These are phyloP conservation scores for Drosophila gaucha DNA, from an alignment of 2,888 invertebrate species.

Conservation along the genomic window DNA sequence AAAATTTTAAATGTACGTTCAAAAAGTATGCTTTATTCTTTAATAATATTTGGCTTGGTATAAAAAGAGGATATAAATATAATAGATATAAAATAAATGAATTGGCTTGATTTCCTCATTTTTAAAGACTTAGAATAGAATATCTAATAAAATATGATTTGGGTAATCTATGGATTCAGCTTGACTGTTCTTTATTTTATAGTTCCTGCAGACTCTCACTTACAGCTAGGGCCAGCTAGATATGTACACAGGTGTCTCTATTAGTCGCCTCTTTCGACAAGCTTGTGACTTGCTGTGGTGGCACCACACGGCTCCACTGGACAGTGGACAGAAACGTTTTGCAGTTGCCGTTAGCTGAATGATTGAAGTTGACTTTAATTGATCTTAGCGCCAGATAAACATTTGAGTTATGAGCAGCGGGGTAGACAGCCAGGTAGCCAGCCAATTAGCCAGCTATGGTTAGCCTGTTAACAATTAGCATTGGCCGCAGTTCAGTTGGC, in stretches of 20 bases:
- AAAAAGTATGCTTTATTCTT: too few species aligned
- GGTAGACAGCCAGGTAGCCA: not conserved
- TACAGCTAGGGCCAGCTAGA: too few species aligned
- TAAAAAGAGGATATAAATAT: too few species aligned
- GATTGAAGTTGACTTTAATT: conserved; percentile 19
- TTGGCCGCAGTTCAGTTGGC: conserved; percentile 19
- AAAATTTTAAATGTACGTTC: conserved; percentile 41
- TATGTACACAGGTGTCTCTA: conserved; percentile 1
- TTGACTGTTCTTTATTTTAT: too few species aligned
- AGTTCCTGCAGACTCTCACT: too few species aligned
- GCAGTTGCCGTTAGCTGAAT: conserved; percentile 26
- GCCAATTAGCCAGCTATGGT: too few species aligned
- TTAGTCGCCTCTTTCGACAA: not conserved
- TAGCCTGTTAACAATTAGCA: conserved; percentile 38
- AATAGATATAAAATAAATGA: too few species aligned
- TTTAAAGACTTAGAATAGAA: too few species aligned
- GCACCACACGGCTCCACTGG: not conserved
- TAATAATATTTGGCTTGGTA: too few species aligned
- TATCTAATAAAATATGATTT: too few species aligned
- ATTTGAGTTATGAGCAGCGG: conserved; percentile 36
- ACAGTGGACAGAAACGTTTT: conserved; percentile 13
- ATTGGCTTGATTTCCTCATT: too few species aligned
- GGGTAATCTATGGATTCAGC: not conserved
- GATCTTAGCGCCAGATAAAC: conserved; percentile 36
- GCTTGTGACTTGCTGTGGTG: not conserved